Evolutionary conservation across 2,888 invertebrate genomes (phyloP), one percentile per base, ranked within the genome.

Genomic region (Mythimna ferrago): DNA sequence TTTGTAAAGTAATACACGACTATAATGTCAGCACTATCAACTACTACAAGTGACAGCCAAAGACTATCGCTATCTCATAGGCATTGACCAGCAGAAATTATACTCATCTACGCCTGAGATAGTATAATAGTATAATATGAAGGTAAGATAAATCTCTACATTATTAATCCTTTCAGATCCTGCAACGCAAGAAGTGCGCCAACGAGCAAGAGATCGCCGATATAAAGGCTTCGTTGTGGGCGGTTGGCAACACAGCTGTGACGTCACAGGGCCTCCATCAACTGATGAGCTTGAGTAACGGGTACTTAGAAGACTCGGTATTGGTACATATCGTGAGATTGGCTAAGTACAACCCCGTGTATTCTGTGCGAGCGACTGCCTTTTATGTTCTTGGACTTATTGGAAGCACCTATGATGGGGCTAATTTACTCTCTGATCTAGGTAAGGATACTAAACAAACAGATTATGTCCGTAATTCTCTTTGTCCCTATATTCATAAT

Each of bases 201-300:
- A 97, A 97, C 16, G 98, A 98, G 67, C 97, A 97, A 76, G 98
- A 98, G 86, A 97, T 98, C 69, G 93, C 98, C 61, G 97, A 98
- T 80, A 92, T 99, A 58, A 99, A 99, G 93, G 97, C 99, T 9
- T 98, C 99, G 0, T 94, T 99, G 0, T 99, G 99, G 99, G 98
- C 98, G 2, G 91, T 98, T 66, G 98, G 98, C 21, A 98, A 99
- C 92, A 97, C 98, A 16, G 98, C 98, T 3, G 98, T 98, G 0
- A 98, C 98, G 10, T 94, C 97, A 0, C 97, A 97, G 83, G 99
- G 99, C 6, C 96, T 98, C 11, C 97, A 97, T 66, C 97, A 98
- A 86, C 95, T 99, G 48, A 97, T 97, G 88, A 96, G 96, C 53
- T 93, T 97, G 48, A 93, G 93, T 56, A 92, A 89, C 71, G 94